Evolutionary conservation across 2,113 vertebrate species (phyloP).

Genomic region (Nycticryphes semicollaris): DNA sequence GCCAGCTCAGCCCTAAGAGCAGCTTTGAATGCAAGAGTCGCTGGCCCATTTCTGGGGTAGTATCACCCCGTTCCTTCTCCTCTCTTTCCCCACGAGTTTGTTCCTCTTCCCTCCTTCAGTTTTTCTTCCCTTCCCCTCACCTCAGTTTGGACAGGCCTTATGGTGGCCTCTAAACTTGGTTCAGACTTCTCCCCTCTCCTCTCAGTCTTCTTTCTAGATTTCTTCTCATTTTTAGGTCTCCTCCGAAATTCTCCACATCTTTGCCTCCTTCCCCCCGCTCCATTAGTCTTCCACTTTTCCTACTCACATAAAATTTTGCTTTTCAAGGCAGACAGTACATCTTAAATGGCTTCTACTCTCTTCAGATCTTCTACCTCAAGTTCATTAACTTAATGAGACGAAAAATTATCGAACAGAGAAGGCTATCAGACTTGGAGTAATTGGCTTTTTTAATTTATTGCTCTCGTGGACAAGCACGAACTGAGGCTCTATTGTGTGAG

Average conservation of each 20-base stretch:
- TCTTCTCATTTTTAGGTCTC: background rate
- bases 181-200: background rate
- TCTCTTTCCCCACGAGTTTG: background rate
- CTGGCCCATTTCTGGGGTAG: background rate
- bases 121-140: background rate
- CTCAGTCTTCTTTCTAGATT: background rate
- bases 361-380: conserved; percentile 10
- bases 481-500: conserved; percentile 31
- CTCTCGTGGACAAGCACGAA: background rate
- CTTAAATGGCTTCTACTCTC: background rate
- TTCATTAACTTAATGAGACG: conserved; percentile 48
- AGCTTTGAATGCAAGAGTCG: background rate
- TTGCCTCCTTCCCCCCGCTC: background rate
- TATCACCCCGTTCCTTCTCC: background rate
- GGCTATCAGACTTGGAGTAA: conserved; percentile 36
- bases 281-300: background rate
- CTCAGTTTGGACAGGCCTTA: background rate
- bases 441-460: conserved; percentile 53
- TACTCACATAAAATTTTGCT: background rate
- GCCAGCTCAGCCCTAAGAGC: background rate
- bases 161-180: background rate
- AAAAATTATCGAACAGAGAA: conserved; percentile 12
- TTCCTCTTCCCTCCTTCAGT: background rate
- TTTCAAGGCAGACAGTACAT: background rate
- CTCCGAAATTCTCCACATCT: background rate